Evolutionary conservation across 2,888 invertebrate species (phyloP).

Genomic region (Dascillus cervinus): DNA sequence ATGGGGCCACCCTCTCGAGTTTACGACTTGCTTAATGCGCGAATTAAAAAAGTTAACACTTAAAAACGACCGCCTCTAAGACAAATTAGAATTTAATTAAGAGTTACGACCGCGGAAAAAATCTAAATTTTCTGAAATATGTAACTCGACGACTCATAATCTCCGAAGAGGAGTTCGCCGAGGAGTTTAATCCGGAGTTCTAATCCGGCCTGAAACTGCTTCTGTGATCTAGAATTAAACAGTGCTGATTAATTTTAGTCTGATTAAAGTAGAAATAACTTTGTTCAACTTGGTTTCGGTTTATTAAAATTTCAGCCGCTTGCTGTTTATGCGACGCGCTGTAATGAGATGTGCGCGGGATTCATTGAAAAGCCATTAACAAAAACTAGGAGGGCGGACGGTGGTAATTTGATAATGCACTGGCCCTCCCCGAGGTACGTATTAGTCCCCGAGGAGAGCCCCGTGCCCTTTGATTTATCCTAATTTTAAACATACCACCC

Average conservation of each 20-base stretch:
- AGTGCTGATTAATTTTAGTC: slow-evolving; percentile 29
- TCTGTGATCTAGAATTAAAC: slow-evolving; percentile 29
- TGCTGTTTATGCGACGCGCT: slow-evolving; percentile 9
- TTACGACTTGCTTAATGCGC: slow-evolving; percentile 20
- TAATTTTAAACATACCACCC: slow-evolving; percentile 46
- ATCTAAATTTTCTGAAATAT: too few species aligned
- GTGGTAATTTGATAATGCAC: slow-evolving; percentile 47
- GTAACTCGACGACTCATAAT: too few species aligned
- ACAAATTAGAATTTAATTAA: slow-evolving; percentile 17
- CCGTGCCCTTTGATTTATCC: slow-evolving; percentile 44
- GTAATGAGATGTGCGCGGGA: slow-evolving; percentile 30
- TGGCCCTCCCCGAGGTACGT: slow-evolving; percentile 28
- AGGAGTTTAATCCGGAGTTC: slow-evolving; percentile 24
- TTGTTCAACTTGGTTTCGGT: slow-evolving; percentile 24
- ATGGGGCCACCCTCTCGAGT: slow-evolving; percentile 21
- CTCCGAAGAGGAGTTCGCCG: too few species aligned
- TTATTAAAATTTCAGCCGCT: slow-evolving; percentile 16
- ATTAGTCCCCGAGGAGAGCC: slow-evolving; percentile 30
- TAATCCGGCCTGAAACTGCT: slow-evolving; percentile 28
- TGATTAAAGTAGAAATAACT: slow-evolving; percentile 26
- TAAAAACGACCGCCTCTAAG: slow-evolving; percentile 10
- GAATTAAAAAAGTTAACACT: slow-evolving; percentile 20
- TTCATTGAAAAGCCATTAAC: slow-evolving; percentile 46
- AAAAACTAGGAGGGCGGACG: slow-evolving; percentile 39
- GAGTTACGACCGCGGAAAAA: slow-evolving; percentile 7